Evolutionary conservation across 2,113 vertebrate genomes (phyloP), one percentile per base, ranked within the genome.

Genomic region (Condylura cristata): DNA sequence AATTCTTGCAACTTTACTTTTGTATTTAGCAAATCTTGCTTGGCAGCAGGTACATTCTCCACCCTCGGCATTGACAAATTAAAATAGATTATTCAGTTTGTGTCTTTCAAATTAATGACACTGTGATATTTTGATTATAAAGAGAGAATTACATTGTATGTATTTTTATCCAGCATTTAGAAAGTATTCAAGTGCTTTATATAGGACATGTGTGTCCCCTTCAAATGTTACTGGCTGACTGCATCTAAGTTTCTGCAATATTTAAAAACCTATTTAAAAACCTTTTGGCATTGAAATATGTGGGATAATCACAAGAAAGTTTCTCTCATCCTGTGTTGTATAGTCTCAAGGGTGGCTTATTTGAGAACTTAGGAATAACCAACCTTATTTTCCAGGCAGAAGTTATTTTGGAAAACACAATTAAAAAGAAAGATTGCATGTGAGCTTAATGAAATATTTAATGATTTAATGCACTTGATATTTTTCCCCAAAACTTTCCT

Each of bases 381-480:
- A 48, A 51, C 72, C 65, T 12, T 76, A 61, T 83, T 95, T 75
- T 83, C 41, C 56, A 71, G n/a, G 44, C 17, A 84, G 44, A 96
- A 78, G 26, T 72, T 81, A 74, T 84, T 84, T 95, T 87, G 53
- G 63, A 89, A 95, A 94, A 90, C 8, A 80, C 83, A 51, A 51
- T 51, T 51, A 26, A 81, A 28, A 76, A 89, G 88, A 70, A 89
- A 83, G 32, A 66, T 76, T 39, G n/a, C 46, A 8, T 1, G 0
- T 71, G 7, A 93, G 9, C 78, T 41, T 53, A 81, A 87, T n/a
- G 81, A 81, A 93, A 61, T 87, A 61, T 12, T 93, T 20, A 16
- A 2, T 56, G 41, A n/a, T n/a, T n/a, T n/a, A n/a, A n/a, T 89
- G 32, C n/a, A n/a, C 72, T 56, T 85, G n/a, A 22, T 71, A 13